Evolutionary conservation across 2,888 invertebrate species (phyloP), one percentile per base, ranked within the genome.

Genomic region (Chrysolina oricalcia): DNA sequence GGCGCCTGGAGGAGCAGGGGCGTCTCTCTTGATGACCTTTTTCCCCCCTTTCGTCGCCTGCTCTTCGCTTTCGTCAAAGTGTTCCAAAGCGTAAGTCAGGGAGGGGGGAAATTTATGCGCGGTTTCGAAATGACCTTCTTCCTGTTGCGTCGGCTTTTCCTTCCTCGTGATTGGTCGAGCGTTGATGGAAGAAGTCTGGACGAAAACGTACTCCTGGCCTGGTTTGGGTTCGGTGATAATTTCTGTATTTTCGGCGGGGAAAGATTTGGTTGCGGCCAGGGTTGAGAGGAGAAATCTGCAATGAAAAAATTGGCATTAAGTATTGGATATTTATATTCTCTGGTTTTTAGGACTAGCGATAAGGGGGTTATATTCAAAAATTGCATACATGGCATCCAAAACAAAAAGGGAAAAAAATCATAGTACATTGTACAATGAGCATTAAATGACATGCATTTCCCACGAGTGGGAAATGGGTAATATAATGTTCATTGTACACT

Each of bases 101-200:
- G 85, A 86, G 19, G 87, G 91, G 0, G 92, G 93, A 80, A 93
- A 90, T 88, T 94, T 95, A 86, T 95, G 95, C 2, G 94, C 90
- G 2, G 94, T 93, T 88, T 94, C 94, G 83, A 94, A 94, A 11
- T 87, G 87, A 64, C 85, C 84, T 64, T 85, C 85, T 64, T 86
- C 80, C n/a, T 77, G 79, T 19, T 78, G 77, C 0, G 78, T 75
- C 2, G 70, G 35, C 73, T 87, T 86, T 69, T 87, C 87, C 81
- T 89, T 88, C 59, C 88, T 82, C 5, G 84, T 75, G 23, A 88
- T 86, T 15, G 88, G 87, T 46, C 85, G 84, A 0, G 88, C 86
- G 27, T 86, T 87, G 8, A 85, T 81, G 19, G 81, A 83, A 21
- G 88, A 86, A 19, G 89, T 87, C 82, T 92, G 92, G 73, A 93